These are phyloP conservation scores for Nomada ruficornis DNA, from an alignment of 2,888 invertebrate species.

Conservation along the genomic window DNA sequence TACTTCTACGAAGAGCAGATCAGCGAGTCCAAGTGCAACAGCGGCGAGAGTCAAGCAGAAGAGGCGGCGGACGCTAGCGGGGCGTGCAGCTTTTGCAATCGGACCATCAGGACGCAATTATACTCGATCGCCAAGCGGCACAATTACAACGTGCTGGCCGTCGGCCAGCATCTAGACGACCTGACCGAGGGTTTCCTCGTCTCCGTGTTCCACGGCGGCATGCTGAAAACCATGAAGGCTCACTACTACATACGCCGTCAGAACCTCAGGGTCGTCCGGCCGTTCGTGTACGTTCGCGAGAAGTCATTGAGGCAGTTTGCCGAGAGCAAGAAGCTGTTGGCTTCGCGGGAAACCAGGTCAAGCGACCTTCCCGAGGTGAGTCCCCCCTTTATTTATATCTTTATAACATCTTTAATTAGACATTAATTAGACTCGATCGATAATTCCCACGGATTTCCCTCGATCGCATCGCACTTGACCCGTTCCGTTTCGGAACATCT, in stretches of 20 bases:
- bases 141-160: conserved; percentile 94
- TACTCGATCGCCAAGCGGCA: conserved; percentile 91
- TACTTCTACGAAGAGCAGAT: conserved; percentile 87
- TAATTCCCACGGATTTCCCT: conserved; percentile 29
- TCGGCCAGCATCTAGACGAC: conserved; percentile 95
- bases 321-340: conserved; percentile 90
- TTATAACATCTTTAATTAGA: neutral
- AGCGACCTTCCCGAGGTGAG: conserved; percentile 62
- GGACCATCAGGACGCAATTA: conserved; percentile 90
- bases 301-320: conserved; percentile 90
- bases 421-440: conserved; percentile 46
- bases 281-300: conserved; percentile 94
- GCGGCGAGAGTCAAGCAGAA: conserved; percentile 79
- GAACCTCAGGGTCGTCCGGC: conserved; percentile 92
- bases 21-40: conserved; percentile 89
- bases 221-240: conserved; percentile 91
- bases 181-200: conserved; percentile 93
- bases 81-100: conserved; percentile 89
- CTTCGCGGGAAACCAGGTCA: conserved; percentile 40
- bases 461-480: conserved; percentile 29
- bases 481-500: conserved; percentile 4
- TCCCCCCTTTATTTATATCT: conserved; percentile 26
- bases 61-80: conserved; percentile 83
- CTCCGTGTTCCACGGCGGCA: conserved; percentile 92
- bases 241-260: conserved; percentile 93